Evolutionary conservation across 2,888 invertebrate genomes (phyloP).

Genomic region (Tinea trinotella): DNA sequence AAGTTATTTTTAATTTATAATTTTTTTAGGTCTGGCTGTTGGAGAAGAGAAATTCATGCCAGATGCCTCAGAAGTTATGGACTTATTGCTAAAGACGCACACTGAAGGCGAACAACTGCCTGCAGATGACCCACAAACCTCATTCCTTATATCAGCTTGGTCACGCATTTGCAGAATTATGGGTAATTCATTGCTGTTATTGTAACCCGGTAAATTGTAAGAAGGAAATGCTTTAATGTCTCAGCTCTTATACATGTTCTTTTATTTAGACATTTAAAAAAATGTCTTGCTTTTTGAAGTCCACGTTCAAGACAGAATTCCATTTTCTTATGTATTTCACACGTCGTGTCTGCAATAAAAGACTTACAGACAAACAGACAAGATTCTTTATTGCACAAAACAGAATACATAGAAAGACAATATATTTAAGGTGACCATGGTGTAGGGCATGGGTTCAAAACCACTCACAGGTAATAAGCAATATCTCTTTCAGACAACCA

Average conservation of each 20-base stretch:
- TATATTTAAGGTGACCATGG: too few relatives aligned
- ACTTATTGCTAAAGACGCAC: slow-evolving; percentile 91
- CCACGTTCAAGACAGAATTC: too few relatives aligned
- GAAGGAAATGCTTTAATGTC: neutral
- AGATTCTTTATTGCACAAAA: too few relatives aligned
- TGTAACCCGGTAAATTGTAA: neutral
- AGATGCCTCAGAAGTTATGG: slow-evolving; percentile 97
- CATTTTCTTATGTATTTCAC: too few relatives aligned
- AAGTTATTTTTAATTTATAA: too few relatives aligned
- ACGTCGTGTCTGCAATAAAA: too few relatives aligned
- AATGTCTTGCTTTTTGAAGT: too few relatives aligned
- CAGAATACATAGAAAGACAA: too few relatives aligned
- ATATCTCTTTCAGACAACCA: too few relatives aligned
- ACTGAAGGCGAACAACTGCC: slow-evolving; percentile 86
- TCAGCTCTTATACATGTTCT: neutral
- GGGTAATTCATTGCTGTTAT: slow-evolving; percentile 33
- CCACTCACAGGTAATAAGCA: too few relatives aligned
- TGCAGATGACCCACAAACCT: slow-evolving; percentile 97
- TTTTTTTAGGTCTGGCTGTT: slow-evolving; percentile 72
- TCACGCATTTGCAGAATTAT: slow-evolving; percentile 98
- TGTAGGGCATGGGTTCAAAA: too few relatives aligned
- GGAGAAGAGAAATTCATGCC: slow-evolving; percentile 87
- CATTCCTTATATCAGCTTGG: slow-evolving; percentile 99
- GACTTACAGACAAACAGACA: too few relatives aligned
- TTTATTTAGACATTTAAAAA: neutral